Evolutionary conservation across 2,797 vertebrate genomes (phyloP).

Genomic region (Tarsius wallacei): DNA sequence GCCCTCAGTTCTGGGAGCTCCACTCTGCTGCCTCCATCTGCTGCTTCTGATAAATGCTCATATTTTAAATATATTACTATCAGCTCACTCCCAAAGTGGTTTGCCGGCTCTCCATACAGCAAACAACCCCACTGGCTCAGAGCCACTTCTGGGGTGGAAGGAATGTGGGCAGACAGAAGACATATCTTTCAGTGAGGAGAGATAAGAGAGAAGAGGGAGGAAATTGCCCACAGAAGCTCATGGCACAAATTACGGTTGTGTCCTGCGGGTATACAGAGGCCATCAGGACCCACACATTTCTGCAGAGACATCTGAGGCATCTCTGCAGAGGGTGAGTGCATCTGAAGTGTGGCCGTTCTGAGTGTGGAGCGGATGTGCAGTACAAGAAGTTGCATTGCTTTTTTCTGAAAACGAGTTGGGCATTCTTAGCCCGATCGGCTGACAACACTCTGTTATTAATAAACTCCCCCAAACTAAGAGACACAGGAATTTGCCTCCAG

Average conservation of each 20-base stretch:
- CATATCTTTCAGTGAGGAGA: background rate
- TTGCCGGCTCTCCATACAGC: constrained; percentile 69
- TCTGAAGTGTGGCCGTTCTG: background rate
- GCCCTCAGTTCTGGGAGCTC: constrained; percentile 83
- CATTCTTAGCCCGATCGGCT: constrained; percentile 54
- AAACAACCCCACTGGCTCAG: constrained; percentile 70
- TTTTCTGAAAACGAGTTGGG: constrained; percentile 68
- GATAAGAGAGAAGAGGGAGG: background rate
- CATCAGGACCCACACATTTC: rapidly evolving
- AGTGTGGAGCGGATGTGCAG: background rate
- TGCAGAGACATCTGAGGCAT: too few relatives aligned
- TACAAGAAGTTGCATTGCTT: constrained; percentile 54
- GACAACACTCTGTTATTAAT: constrained; percentile 72
- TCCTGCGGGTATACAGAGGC: background rate
- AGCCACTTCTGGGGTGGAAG: constrained; percentile 71
- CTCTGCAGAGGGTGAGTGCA: background rate
- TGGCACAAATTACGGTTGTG: background rate
- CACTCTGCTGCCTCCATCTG: constrained; percentile 87
- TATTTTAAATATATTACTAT: constrained; percentile 84
- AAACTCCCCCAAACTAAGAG: constrained; percentile 59
- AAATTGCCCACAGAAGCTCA: background rate
- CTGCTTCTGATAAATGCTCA: constrained; percentile 83
- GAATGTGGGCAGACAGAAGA: constrained; percentile 63
- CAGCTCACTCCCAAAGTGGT: constrained; percentile 74
- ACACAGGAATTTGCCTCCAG: constrained; percentile 60